These are phyloP conservation scores for Microcebus griseorufus DNA, from an alignment of 2,113 vertebrate genomes.

Conservation along the genomic window DNA sequence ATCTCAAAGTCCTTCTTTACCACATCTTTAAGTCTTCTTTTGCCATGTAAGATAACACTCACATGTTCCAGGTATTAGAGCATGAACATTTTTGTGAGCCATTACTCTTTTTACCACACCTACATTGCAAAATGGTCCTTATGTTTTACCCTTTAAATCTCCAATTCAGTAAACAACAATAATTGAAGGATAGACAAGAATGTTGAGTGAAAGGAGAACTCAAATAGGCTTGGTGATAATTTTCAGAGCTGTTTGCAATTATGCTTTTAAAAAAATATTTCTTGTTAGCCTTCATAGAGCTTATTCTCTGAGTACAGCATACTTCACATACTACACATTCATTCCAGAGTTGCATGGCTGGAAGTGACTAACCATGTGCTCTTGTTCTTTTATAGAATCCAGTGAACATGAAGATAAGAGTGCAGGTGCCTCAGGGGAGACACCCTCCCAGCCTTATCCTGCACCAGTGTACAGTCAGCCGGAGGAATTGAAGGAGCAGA, in stretches of 20 bases:
- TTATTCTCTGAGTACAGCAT: not conserved
- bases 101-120: not conserved
- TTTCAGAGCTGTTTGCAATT: not conserved
- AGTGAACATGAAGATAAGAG: conserved; percentile 97
- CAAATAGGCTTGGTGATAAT: not conserved
- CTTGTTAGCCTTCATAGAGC: not conserved
- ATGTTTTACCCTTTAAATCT: not conserved
- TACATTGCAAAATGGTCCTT: not conserved
- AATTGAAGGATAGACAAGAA: not conserved
- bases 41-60: not conserved
- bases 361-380: not conserved
- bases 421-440: conserved; percentile 91
- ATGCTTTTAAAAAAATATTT: not conserved
- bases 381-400: conserved; percentile 89
- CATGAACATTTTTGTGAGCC: not conserved
- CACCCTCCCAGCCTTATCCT: conserved; percentile 87
- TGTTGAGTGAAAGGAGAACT: not conserved
- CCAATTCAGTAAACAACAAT: not conserved
- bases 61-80: not conserved
- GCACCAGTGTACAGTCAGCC: conserved; percentile 88
- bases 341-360: not conserved
- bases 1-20: not conserved
- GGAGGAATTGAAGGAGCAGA: conserved; percentile 90
- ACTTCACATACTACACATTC: not conserved
- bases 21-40: not conserved